Percentiles rank a stretch among this genome's conserved stretches.
phyloP scores from a whole-genome alignment of 2,888 invertebrate species.

The Nipponacmea schrenckii region DNA sequence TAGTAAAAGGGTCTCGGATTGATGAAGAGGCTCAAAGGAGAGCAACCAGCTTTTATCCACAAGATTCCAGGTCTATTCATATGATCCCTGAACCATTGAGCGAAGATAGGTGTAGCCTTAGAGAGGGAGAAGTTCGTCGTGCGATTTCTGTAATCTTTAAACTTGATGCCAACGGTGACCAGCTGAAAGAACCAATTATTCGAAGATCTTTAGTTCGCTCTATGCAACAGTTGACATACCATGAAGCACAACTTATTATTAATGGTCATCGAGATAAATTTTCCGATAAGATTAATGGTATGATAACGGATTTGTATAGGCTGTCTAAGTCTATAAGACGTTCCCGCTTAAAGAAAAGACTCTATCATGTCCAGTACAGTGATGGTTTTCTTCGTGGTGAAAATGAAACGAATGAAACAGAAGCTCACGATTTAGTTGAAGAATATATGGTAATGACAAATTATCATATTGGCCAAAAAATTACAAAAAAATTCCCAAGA shows the following conservation, averaged over 20 bases:
- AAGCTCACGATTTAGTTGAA: conserved; percentile 36
- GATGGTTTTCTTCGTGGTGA: conserved; percentile 8
- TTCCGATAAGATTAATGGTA: neutral
- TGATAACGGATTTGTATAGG: conserved; percentile 19
- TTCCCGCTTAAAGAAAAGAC: conserved; percentile 23
- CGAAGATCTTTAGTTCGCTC: conserved; percentile 20
- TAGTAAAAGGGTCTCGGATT: conserved; percentile 32
- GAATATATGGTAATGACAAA: conserved; percentile 41
- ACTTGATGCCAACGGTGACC: conserved; percentile 14
- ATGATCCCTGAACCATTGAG: conserved; percentile 41
- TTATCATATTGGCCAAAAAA: conserved; percentile 22
- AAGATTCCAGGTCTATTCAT: conserved; percentile 21
- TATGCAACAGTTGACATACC: conserved; percentile 25
- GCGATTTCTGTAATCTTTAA: conserved; percentile 36
- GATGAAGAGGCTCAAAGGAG: conserved; percentile 37
- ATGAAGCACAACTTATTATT: conserved; percentile 28
- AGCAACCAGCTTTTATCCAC: conserved; percentile 34
- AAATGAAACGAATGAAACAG: conserved; percentile 3
- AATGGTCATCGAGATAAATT: neutral
- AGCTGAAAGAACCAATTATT: neutral
- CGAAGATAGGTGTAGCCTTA: conserved; percentile 29
- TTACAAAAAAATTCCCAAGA: conserved; percentile 19
- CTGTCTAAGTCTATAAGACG: conserved; percentile 28
- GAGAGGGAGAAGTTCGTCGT: conserved; percentile 29
- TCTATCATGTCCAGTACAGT: neutral